Evolutionary conservation across 2,797 vertebrate species (phyloP), one percentile per base, ranked within the genome.

Genomic region (Novumbra hubbsi): DNA sequence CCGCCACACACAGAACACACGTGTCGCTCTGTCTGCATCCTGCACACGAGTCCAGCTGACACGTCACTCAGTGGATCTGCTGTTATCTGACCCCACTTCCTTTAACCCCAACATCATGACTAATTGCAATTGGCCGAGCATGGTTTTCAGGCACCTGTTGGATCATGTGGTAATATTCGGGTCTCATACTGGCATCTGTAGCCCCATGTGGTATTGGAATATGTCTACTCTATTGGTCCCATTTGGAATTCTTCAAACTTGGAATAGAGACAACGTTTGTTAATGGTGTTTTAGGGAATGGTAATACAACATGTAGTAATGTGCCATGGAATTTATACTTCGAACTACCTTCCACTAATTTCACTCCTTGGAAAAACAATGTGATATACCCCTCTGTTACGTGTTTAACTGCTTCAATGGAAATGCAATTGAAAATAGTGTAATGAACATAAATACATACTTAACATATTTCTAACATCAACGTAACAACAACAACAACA

Each of bases 31-130:
- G 72, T 73, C 63, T 67, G 72, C 75, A 77, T 81, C 76, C 34
- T 65, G 73, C 72, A 63, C 80, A 55, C 76, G 82, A 83, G 84
- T 87, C 87, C 91, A 93, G 92, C 90, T 93, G 92, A 92, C 89
- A 62, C 82, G 88, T 91, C 90, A 91, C 85, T 92, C 92, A 92
- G 80, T 84, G 81, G 28, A 74, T 24, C 75, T n/a, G 83, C 88
- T 87, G 89, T 91, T 90, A 83, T 88, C 88, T 93, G 92, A 92
- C 91, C 85, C 85, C 88, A 87, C 89, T 92, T 92, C 88, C 91
- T 90, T 92, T 85, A 89, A 88, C 21, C 89, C 87, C 88, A 32
- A 74, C 74, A 88, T 92, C 90, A 91, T 91, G 91, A 93, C 92
- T 88, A 93, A 94, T 93, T 85, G 88, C 89, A 65, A 92, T 93